Percentiles rank a stretch among this genome's conserved stretches.
Conservation (phyloP, 2,113 vertebrate genomes). For the Callospermophilus lateralis region DNA sequence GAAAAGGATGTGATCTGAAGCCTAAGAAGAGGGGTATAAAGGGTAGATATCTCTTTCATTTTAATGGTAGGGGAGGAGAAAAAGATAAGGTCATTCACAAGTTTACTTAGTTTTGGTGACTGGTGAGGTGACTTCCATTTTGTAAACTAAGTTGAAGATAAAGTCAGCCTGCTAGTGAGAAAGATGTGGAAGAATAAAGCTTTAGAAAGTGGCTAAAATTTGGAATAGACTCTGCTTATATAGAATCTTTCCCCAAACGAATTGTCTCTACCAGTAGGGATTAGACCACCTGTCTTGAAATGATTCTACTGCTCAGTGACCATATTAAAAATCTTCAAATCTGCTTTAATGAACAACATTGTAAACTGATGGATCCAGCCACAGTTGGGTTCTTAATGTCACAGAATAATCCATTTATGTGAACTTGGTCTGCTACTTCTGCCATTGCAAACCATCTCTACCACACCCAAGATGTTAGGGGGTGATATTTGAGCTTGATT, state of each 20-base stretch:
- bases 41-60: not conserved
- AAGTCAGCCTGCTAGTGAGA: not conserved
- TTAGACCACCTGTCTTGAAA: slow-evolving; percentile 30
- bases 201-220: slow-evolving; percentile 34
- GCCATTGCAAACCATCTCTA: not conserved
- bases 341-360: slow-evolving; percentile 16
- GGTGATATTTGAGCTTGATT: not conserved
- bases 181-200: not conserved
- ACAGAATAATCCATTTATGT: not conserved
- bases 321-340: slow-evolving; percentile 29
- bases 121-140: slow-evolving; percentile 7
- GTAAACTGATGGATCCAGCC: not conserved
- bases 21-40: not conserved
- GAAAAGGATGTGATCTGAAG: slow-evolving; percentile 21
- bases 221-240: not conserved
- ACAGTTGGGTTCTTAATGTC: not conserved
- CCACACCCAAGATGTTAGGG: not conserved
- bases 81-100: not conserved
- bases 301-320: not conserved
- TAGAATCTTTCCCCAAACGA: not conserved
- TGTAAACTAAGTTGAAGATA: slow-evolving; percentile 32
- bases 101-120: not conserved
- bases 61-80: not conserved
- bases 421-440: slow-evolving; percentile 25
- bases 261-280: not conserved